Percentiles rank a stretch among this genome's conserved stretches.
phyloP scores from a whole-genome alignment of 2,888 invertebrate genomes.

The Apamea sordens region DNA sequence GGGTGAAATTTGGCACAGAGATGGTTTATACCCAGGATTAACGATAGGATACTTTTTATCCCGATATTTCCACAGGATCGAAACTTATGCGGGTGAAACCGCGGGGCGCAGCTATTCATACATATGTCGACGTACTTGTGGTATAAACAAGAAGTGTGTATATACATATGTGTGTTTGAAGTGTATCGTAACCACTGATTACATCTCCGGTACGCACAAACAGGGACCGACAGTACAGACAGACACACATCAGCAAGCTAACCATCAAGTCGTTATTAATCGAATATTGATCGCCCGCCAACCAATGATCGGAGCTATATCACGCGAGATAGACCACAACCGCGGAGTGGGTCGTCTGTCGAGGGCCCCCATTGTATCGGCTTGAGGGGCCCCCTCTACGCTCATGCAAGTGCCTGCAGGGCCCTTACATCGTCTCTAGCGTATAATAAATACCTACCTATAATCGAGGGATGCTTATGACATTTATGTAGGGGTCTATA shows the following conservation, averaged over 20 bases:
- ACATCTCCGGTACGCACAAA: conserved; percentile 16
- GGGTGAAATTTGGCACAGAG: too few relatives aligned
- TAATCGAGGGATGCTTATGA: conserved; percentile 38
- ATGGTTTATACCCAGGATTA: too few relatives aligned
- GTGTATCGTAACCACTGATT: conserved; percentile 23
- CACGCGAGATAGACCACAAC: conserved; percentile 58
- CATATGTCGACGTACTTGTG: not conserved
- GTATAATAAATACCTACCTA: conserved; percentile 53
- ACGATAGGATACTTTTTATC: too few relatives aligned
- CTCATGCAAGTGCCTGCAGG: conserved; percentile 57
- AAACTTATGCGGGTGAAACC: too few relatives aligned
- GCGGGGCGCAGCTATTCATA: not conserved
- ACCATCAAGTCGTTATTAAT: conserved; percentile 55
- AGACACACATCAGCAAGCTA: conserved; percentile 39
- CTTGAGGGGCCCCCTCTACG: conserved; percentile 42
- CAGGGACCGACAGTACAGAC: conserved; percentile 20
- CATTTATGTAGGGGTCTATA: conserved; percentile 23
- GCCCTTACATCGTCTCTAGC: conserved; percentile 37
- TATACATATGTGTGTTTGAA: not conserved
- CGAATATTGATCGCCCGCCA: conserved; percentile 50
- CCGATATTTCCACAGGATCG: too few relatives aligned
- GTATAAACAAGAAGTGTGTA: not conserved
- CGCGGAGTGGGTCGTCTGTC: conserved; percentile 56
- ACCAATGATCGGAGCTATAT: conserved; percentile 54
- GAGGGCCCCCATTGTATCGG: conserved; percentile 60